Evolutionary conservation across 2,113 vertebrate genomes (phyloP).

Genomic region (Atrichornis clamosus): DNA sequence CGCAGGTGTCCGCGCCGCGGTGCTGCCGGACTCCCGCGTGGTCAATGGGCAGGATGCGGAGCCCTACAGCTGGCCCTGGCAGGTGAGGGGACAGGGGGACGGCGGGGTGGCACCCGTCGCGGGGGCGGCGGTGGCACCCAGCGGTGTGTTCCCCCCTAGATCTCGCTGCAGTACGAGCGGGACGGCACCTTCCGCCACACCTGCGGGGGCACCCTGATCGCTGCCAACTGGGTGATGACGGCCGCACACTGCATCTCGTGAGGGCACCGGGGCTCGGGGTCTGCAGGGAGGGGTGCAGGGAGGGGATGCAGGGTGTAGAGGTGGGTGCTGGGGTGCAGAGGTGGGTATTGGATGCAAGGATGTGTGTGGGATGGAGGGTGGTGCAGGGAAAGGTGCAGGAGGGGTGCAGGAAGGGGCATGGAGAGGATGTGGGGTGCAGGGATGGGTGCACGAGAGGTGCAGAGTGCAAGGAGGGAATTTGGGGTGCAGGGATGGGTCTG

Average conservation of each 20-base stretch:
- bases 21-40: background rate
- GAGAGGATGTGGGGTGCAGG: background rate
- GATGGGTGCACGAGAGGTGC: background rate
- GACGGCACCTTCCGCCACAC: background rate
- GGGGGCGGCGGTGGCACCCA: background rate
- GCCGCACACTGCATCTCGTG: conserved; percentile 34
- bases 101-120: background rate
- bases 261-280: background rate
- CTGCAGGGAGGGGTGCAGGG: background rate
- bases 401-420: background rate
- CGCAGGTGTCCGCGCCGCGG: background rate
- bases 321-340: background rate
- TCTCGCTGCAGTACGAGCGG: conserved; percentile 25
- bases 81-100: background rate
- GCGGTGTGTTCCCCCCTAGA: background rate
- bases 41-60: background rate
- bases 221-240: conserved; percentile 14
- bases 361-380: no score
- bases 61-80: conserved; percentile 33
- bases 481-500: background rate
- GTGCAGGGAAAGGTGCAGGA: no score
- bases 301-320: no score
- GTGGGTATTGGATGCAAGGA: no score
- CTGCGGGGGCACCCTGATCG: background rate
- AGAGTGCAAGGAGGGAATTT: background rate